Base-by-base conservation (phyloP, 2,797 vertebrate species). In the Mionectes olivaceus region DNA sequence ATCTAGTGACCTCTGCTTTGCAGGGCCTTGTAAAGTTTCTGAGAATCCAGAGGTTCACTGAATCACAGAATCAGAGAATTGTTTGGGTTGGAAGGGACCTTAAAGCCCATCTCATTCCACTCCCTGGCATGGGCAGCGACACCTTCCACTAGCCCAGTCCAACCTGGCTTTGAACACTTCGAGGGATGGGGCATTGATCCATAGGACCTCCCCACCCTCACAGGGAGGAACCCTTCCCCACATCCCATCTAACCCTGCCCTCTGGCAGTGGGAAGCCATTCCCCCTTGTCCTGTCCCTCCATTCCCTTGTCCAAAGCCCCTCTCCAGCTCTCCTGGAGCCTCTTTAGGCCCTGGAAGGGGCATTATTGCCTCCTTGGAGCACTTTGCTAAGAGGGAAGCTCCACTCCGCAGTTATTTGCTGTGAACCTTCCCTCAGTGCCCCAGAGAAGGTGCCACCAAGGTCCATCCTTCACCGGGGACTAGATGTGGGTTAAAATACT, bases 111-210 rank as follows among this genome's bases (percentile, higher is more conserved):
- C 21, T 9, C 9, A 7, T 64, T 0, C 17, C 37, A 56, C 5
- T 5, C 9, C 23, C 10, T 49, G 27, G 43, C n/a, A 19, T 18
- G 23, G 47, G 3, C 24, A 57, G 56, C 44, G 14, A 46, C n/a
- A 33, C 5, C 30, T 83, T 2, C 65, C 39, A 46, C 33, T 6
- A 0, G 0, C 4, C 30, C 73, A 65, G 10, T 77, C 73, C 73
- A 50, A 0, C 28, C 50, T 77, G 71, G 37, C 44, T 14, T 77
- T 0, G 57, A 28, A 7, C 50, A 27, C 44, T 63, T 0, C 14
- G 50, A 52, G 50, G 17, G n/a, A 50, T 64, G 44, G 28, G 10
- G n/a, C 37, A 11, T 18, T 52, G 27, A 52, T 30, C 50, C 28
- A 52, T 30, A 52, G 50, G 28, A 52, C 17, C 28, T 52, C 50